Base-by-base conservation (phyloP, 2,113 vertebrate species). In the Chrysemys picta region DNA sequence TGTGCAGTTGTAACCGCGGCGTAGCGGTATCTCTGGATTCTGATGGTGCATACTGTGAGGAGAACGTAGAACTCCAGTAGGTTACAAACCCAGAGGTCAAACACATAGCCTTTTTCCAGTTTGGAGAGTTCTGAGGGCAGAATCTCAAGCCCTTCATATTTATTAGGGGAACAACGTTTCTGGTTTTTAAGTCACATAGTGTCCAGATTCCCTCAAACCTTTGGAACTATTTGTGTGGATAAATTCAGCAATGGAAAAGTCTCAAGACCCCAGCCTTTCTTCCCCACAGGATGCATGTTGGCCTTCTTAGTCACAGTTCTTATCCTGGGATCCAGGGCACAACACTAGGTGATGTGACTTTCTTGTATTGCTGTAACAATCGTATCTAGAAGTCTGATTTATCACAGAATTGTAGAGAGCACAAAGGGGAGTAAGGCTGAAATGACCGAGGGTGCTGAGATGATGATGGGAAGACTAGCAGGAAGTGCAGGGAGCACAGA, bases 1-100 rank as follows among this genome's bases (percentile, higher is more conserved):
- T 38, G 49, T 38, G 52, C 10, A 1, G 19, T 83, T 56, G 47
- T 0, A 0, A 16, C 10, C 85, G 11, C 12, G 87, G 80, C 80
- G 75, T n/a, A 19, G n/a, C 3, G 1, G 24, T 82, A 24, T 86
- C 75, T 62, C 45, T 65, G 62, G 62, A n/a, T 65, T 57, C 25
- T 0, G 0, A 22, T 75, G 42, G 31, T 59, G 31, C 17, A 24
- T 0, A 0, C 31, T 82, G 38, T 2, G 8, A 5, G 88, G 84
- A 80, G 47, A 45, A 72, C 22, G 0, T 56, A 59, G 38, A 59
- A 27, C 78, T 52, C 45, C 3, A 1, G 31, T 25, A 31, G 52
- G 10, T 87, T 59, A 9, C 0, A 0, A 29, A 38, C 1, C 0
- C n/a, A 21, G 47, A 75, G 83, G 57, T 52, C 85, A 79, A 7